Conservation (phyloP, 2,888 invertebrate species). For the Polymixis lichenea region DNA sequence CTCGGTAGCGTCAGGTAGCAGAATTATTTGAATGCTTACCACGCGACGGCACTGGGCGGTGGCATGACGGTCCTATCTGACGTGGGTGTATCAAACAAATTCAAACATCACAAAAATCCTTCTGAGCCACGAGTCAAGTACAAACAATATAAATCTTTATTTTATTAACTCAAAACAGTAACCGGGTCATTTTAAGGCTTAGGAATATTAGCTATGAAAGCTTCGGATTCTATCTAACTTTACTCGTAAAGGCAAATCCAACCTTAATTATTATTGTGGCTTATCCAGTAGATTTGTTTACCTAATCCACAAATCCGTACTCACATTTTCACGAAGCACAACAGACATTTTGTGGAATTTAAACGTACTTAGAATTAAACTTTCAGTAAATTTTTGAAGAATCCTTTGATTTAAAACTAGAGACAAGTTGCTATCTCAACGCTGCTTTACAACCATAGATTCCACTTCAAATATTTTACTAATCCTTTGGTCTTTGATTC, state of each 20-base stretch:
- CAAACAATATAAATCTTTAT: slow-evolving; percentile 8
- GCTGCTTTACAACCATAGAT: not conserved
- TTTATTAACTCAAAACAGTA: slow-evolving; percentile 15
- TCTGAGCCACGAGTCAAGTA: not conserved
- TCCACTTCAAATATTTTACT: not conserved
- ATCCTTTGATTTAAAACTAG: slow-evolving; percentile 20
- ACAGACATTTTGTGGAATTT: slow-evolving; percentile 22
- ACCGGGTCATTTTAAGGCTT: slow-evolving; percentile 1
- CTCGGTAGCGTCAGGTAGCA: not conserved
- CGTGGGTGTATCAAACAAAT: slow-evolving; percentile 1
- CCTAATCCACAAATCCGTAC: slow-evolving; percentile 7
- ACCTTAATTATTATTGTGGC: not conserved
- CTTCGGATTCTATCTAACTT: slow-evolving; percentile 11
- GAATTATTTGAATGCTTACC: slow-evolving; percentile 16
- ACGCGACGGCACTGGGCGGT: too few relatives aligned
- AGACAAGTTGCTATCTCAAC: not conserved
- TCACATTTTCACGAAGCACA: not conserved
- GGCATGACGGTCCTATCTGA: not conserved
- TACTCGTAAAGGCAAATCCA: slow-evolving; percentile 9
- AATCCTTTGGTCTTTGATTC: not conserved
- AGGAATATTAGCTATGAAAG: not conserved
- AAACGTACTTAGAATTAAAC: slow-evolving; percentile 5
- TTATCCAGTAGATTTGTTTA: slow-evolving; percentile 6
- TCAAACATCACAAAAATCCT: slow-evolving; percentile 11
- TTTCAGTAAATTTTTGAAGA: slow-evolving; percentile 7